These are phyloP conservation scores for Heteractis magnifica DNA, from an alignment of 92 coral and sea anemone species.

Conservation along the genomic window DNA sequence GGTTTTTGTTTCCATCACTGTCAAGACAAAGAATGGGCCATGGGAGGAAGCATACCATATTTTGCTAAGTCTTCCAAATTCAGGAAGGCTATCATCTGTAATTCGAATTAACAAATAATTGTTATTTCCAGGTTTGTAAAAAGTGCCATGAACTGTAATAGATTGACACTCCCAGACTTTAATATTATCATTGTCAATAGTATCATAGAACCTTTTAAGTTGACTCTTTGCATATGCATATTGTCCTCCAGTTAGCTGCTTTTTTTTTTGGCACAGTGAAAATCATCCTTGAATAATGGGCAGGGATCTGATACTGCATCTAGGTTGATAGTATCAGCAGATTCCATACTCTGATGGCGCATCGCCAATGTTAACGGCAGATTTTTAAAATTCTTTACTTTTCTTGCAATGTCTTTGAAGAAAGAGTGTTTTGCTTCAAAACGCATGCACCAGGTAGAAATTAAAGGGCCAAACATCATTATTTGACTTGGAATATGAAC, in stretches of 20 bases:
- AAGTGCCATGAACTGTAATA: slow-evolving; percentile 10
- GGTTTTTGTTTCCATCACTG: slow-evolving; percentile 5
- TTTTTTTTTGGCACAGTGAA: background rate
- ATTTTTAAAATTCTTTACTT: slow-evolving; percentile 21
- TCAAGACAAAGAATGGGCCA: slow-evolving; percentile 6
- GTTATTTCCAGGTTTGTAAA: slow-evolving; percentile 17
- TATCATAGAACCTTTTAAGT: slow-evolving; percentile 10
- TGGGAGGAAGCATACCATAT: background rate
- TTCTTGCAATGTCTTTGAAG: slow-evolving; percentile 40
- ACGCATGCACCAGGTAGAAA: slow-evolving; percentile 45
- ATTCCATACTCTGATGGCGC: slow-evolving; percentile 38
- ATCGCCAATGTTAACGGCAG: slow-evolving; percentile 13
- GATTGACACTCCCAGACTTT: slow-evolving; percentile 6
- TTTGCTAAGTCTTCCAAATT: slow-evolving; percentile 10
- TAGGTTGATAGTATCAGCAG: slow-evolving; percentile 7
- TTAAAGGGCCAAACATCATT: slow-evolving; percentile 32
- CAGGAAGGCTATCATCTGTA: background rate
- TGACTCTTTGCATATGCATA: slow-evolving; percentile 12
- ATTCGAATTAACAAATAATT: slow-evolving; percentile 7
- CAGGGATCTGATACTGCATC: background rate
- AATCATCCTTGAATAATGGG: background rate
- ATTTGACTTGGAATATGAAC: slow-evolving; percentile 34
- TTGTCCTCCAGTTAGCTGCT: background rate
- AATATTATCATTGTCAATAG: background rate
- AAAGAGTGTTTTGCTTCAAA: slow-evolving; percentile 42